A percentile compares a stretch with the other conserved stretches of the same genome.
These are phyloP conservation scores for Troglohyphantes excavatus DNA, from an alignment of 2,888 invertebrate genomes.

Conservation along the genomic window DNA sequence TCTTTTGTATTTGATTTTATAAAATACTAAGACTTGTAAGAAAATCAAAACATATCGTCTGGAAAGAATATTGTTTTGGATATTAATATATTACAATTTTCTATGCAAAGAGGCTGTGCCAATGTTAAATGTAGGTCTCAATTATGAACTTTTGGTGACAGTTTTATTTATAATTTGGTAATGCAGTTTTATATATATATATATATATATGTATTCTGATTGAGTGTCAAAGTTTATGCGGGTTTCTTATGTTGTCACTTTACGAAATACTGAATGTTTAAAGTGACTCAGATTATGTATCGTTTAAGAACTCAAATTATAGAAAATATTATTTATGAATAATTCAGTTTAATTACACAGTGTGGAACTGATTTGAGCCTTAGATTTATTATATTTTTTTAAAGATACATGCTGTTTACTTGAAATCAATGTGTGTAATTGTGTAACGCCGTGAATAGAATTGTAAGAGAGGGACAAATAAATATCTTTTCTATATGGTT, in stretches of 20 bases:
- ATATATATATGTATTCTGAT: too few species aligned
- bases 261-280: too few species aligned
- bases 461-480: slow-evolving; percentile 26
- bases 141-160: not conserved
- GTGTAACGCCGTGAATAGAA: slow-evolving; percentile 8
- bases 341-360: not conserved
- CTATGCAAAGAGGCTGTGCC: not conserved
- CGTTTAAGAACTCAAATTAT: not conserved
- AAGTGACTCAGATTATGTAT: too few species aligned
- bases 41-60: too few species aligned
- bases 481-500: slow-evolving; percentile 40
- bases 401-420: not conserved
- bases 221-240: too few species aligned
- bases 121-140: not conserved
- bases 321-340: slow-evolving; percentile 1
- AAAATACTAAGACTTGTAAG: too few species aligned
- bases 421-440: slow-evolving; percentile 8
- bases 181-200: too few species aligned
- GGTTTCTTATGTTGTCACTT: too few species aligned
- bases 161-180: not conserved
- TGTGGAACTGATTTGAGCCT: not conserved
- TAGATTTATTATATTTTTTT: slow-evolving; percentile 20
- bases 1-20: not conserved
- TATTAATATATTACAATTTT: not conserved
- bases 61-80: too few species aligned